A percentile compares a stretch with the other conserved stretches of the same genome.
phyloP scores from a whole-genome alignment of 2,888 invertebrate genomes.

The Norana najaformis region DNA sequence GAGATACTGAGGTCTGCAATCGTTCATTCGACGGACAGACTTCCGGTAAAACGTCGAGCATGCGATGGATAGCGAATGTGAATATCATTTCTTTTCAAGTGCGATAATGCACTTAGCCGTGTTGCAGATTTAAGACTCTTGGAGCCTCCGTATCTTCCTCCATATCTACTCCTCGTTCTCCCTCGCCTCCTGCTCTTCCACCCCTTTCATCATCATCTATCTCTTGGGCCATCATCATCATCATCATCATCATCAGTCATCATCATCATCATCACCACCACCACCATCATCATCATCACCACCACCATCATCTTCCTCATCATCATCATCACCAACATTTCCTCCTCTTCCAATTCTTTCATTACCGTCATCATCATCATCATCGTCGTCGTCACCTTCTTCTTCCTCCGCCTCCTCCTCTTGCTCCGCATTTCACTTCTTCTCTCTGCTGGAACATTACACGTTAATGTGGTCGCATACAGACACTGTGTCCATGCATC shows the following conservation, averaged over 20 bases:
- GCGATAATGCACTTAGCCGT: background rate
- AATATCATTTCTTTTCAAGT: background rate
- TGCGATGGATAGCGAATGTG: background rate
- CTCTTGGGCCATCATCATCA: background rate
- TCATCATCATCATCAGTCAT: no score
- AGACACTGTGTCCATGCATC: no score
- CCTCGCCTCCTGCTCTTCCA: background rate
- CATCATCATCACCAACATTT: no score
- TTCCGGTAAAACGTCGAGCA: no score
- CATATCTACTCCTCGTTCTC: background rate
- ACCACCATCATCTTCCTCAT: no score
- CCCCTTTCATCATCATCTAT: background rate
- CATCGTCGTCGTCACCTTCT: background rate
- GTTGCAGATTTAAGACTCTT: background rate
- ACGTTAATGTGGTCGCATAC: background rate
- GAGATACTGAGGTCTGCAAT: no score
- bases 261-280: no score
- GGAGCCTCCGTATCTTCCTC: background rate
- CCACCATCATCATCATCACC: no score
- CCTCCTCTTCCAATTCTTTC: no score
- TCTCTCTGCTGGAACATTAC: background rate
- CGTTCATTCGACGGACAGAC: background rate
- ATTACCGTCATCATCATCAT: no score
- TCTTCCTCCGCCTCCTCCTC: background rate
- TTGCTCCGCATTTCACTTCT: background rate